phyloP scores from a whole-genome alignment of 2,113 vertebrate species.

The Paedocypris sp. region DNA sequence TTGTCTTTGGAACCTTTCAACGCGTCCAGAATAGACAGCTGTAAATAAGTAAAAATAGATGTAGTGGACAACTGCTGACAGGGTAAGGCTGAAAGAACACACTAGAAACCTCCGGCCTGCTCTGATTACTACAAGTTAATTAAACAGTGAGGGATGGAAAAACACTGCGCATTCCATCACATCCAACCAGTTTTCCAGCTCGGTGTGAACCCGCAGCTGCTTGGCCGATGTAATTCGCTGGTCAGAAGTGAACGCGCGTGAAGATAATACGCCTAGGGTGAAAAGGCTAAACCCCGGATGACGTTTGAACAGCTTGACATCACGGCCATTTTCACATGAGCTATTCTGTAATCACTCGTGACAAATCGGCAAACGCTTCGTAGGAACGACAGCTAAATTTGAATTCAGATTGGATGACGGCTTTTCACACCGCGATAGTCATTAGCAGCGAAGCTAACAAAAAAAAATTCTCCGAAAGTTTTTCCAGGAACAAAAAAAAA shows the following conservation, averaged over 20 bases:
- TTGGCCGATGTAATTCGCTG: conserved; percentile 7
- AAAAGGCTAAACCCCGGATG: conserved; percentile 8
- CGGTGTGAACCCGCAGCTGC: conserved; percentile 21
- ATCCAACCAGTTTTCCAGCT: no score
- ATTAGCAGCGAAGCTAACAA: no score
- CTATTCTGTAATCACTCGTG: no score
- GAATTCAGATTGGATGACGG: no score
- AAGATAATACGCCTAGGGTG: conserved; percentile 19
- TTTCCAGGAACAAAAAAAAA: no score
- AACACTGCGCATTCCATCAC: no score
- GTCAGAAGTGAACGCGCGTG: conserved; percentile 6
- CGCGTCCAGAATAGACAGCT: conserved; percentile 63
- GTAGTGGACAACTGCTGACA: conserved; percentile 81
- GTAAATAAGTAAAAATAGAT: conserved; percentile 80
- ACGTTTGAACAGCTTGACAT: background rate
- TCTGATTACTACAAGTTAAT: conserved; percentile 81
- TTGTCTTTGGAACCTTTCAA: conserved; percentile 54
- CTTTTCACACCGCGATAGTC: no score
- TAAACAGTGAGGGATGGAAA: conserved; percentile 54
- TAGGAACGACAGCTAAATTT: no score
- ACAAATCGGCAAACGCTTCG: no score
- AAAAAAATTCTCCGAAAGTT: no score
- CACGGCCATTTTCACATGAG: no score
- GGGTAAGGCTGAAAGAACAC: conserved; percentile 73
- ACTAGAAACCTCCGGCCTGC: conserved; percentile 65